Percentiles rank a stretch among this genome's conserved stretches.
Evolutionary conservation across 2,888 invertebrate genomes (phyloP).

Genomic region (Craniophora ligustri): DNA sequence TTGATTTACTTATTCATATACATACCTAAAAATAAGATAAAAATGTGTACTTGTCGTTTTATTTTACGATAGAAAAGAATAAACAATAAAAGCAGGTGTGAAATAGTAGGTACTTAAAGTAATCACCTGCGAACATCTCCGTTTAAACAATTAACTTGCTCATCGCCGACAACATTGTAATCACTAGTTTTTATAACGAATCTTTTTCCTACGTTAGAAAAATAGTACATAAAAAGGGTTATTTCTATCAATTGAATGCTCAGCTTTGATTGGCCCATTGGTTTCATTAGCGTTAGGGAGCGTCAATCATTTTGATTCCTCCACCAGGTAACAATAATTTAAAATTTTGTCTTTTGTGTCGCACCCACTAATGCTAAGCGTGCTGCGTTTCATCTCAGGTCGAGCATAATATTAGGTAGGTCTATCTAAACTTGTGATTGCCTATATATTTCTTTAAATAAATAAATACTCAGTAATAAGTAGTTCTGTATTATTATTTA

Average conservation of each 20-base stretch:
- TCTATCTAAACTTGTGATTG: too few relatives aligned
- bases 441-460: too few relatives aligned
- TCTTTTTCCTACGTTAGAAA: conserved; percentile 9
- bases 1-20: too few relatives aligned
- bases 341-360: neutral
- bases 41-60: too few relatives aligned
- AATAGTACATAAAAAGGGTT: neutral
- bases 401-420: too few relatives aligned
- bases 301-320: conserved; percentile 3
- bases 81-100: conserved; percentile 6
- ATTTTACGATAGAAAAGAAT: neutral
- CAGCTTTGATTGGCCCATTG: neutral
- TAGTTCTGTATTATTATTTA: too few relatives aligned
- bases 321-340: neutral
- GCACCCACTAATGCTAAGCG: too few relatives aligned
- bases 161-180: neutral
- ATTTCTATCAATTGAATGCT: neutral
- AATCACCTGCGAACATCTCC: neutral
- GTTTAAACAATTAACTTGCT: conserved; percentile 13
- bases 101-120: neutral
- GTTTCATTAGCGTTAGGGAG: neutral
- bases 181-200: conserved; percentile 12
- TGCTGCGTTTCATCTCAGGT: too few relatives aligned
- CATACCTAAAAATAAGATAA: too few relatives aligned
- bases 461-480: too few relatives aligned